A percentile compares a stretch with the other conserved stretches of the same genome.
phyloP scores from a whole-genome alignment of 1,140 invertebrate species.

The Panagrolaimus sp. region DNA sequence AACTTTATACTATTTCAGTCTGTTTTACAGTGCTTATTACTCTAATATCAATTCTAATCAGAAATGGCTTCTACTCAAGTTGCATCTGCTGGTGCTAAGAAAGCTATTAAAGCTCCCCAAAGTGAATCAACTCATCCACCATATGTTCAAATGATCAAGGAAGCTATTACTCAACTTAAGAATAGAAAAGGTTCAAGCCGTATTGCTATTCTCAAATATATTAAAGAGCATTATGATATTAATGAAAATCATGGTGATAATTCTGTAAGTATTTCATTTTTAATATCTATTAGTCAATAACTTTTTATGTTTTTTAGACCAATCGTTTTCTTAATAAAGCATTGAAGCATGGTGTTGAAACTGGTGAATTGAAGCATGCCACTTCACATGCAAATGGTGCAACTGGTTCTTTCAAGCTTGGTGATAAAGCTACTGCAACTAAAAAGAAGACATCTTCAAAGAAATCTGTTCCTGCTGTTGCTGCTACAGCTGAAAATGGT shows the following conservation, averaged over 20 bases:
- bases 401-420: conserved; percentile 59
- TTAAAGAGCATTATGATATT: conserved; percentile 20
- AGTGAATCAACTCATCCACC: conserved; percentile 35
- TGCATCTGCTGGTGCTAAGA: conserved; percentile 24
- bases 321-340: conserved; percentile 54
- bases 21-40: no score
- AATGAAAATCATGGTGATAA: no score
- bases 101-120: conserved; percentile 44
- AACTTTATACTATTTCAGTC: no score
- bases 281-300: no score
- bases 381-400: conserved; percentile 59
- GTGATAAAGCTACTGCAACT: conserved; percentile 20
- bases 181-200: conserved; percentile 55
- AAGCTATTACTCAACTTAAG: conserved; percentile 32
- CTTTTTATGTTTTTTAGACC: no score
- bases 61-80: no score
- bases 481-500: no score
- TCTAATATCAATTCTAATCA: no score
- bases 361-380: conserved; percentile 51
- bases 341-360: conserved; percentile 51
- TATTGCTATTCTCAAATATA: conserved; percentile 59
- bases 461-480: conserved; percentile 20
- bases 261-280: no score
- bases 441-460: conserved; percentile 16
- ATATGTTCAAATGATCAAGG: conserved; percentile 40